Conservation (phyloP, 2,888 invertebrate genomes). For the Argyra leucocephala region DNA sequence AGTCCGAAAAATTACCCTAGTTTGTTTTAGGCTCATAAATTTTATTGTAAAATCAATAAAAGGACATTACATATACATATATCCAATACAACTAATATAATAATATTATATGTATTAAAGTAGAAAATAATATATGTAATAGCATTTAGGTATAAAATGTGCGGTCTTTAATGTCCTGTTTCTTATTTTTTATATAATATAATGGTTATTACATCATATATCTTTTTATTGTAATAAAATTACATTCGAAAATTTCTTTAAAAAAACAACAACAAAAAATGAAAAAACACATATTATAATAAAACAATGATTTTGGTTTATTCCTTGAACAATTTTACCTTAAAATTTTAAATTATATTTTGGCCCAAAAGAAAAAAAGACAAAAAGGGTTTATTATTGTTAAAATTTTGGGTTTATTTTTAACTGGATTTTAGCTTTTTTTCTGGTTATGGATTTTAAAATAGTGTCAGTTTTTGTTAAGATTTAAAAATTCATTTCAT, state of each 20-base stretch:
- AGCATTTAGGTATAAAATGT: not conserved
- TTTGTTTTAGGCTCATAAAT: not conserved
- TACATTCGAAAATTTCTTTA: not conserved
- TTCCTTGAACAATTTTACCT: not conserved
- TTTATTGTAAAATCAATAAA: not conserved
- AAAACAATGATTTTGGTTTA: constrained; percentile 1
- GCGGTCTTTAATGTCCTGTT: constrained; percentile 2
- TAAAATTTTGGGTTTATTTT: too few species aligned
- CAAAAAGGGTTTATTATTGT: too few species aligned
- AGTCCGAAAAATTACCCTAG: not conserved
- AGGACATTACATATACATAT: not conserved
- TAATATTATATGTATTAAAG: too few species aligned
- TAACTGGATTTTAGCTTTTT: too few species aligned
- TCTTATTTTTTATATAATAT: not conserved
- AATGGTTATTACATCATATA: too few species aligned
- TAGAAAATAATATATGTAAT: too few species aligned
- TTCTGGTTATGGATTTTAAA: too few species aligned
- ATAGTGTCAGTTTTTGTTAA: too few species aligned
- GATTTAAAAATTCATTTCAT: too few species aligned
- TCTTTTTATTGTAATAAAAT: too few species aligned
- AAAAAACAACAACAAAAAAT: not conserved
- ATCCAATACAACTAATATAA: too few species aligned
- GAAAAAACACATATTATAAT: not conserved
- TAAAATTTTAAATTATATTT: not conserved
- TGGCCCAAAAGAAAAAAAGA: not conserved